phyloP scores from a whole-genome alignment of 1,140 invertebrate genomes.

The Zaprionus capensis region DNA sequence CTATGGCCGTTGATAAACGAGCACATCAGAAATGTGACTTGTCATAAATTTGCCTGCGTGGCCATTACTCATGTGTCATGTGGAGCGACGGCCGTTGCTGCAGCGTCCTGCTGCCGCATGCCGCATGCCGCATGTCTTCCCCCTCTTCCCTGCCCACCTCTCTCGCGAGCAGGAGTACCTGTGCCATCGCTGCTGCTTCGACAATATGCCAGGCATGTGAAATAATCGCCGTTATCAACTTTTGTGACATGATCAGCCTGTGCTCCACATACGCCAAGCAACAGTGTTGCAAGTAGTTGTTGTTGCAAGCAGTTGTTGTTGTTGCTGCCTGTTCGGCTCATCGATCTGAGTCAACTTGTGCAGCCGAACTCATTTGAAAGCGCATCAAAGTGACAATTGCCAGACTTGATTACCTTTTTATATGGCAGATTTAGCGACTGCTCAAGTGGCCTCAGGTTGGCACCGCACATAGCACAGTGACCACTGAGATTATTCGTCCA shows the following conservation, averaged over 20 bases:
- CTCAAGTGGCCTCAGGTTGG: background rate
- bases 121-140: conserved; percentile 11
- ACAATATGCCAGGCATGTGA: conserved; percentile 80
- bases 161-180: conserved; percentile 14
- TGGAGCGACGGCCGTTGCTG: conserved; percentile 61
- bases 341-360: conserved; percentile 44
- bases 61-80: conserved; percentile 82
- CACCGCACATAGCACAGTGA: background rate
- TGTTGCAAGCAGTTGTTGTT: conserved; percentile 3
- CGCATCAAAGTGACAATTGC: conserved; percentile 4
- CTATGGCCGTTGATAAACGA: conserved; percentile 81
- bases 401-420: conserved; percentile 6
- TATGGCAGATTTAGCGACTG: conserved; percentile 6
- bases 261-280: conserved; percentile 60
- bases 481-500: background rate
- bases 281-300: conserved; percentile 11
- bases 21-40: conserved; percentile 83
- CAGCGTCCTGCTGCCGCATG: conserved; percentile 30
- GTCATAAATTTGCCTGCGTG: conserved; percentile 83
- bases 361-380: conserved; percentile 25
- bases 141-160: background rate
- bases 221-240: conserved; percentile 81
- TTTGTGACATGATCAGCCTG: conserved; percentile 78
- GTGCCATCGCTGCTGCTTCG: conserved; percentile 60
- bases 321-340: conserved; percentile 13